Evolutionary conservation across 2,888 invertebrate genomes (phyloP).

Genomic region (Acholoe squamosa): DNA sequence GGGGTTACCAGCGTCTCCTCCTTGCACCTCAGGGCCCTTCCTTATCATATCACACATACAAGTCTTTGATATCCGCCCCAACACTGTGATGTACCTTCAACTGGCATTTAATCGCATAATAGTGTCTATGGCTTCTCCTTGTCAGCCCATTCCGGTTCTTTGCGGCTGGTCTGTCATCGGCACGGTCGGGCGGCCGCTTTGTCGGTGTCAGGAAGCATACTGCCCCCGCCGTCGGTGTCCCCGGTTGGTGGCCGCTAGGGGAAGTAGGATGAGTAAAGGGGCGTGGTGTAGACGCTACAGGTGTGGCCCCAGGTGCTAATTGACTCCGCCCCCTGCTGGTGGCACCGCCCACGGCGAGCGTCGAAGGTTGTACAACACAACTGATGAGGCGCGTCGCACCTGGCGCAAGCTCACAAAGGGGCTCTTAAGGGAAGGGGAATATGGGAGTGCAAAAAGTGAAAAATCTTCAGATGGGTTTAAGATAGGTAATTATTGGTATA

Average conservation of each 20-base stretch:
- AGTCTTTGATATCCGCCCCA: neutral
- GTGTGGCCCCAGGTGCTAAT: constrained; percentile 42
- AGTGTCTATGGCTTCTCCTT: neutral
- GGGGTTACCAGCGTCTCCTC: neutral
- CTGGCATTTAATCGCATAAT: neutral
- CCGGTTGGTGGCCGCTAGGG: neutral
- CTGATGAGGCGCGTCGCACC: neutral
- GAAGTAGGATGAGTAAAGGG: neutral
- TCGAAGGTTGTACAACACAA: neutral
- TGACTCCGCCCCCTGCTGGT: constrained; percentile 51
- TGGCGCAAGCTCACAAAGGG: neutral
- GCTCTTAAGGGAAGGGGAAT: neutral
- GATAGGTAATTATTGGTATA: too few species aligned
- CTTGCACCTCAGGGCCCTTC: neutral
- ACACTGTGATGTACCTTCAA: neutral
- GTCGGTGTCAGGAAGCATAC: neutral
- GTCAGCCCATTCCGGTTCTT: neutral
- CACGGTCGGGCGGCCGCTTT: neutral
- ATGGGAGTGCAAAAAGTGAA: neutral
- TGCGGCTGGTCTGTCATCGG: neutral
- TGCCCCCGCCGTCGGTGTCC: neutral
- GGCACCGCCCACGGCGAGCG: constrained; percentile 5
- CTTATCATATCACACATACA: neutral
- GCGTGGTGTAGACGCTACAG: constrained; percentile 32
- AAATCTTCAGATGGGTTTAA: neutral